Base-by-base conservation (phyloP, 2,888 invertebrate genomes). In the Aradus depressus region DNA sequence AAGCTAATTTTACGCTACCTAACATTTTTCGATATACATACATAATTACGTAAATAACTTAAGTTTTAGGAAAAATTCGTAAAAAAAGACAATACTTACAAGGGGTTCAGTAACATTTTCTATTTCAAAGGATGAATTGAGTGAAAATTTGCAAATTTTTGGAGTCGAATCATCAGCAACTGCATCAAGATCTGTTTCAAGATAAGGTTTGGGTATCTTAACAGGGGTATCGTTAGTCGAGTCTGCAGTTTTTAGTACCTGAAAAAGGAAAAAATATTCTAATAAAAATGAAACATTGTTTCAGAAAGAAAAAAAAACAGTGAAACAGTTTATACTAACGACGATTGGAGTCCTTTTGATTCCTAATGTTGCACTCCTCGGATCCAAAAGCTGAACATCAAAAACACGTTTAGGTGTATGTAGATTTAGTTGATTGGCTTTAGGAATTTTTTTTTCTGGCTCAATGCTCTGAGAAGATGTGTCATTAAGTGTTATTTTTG, bases 171-270 rank as follows among this genome's bases (percentile, higher is more conserved):
- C 35, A 28, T 21, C 26, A 19, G 19, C 37, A 31, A 50, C 42
- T 8, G 50, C 52, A 52, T 57, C 56, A 32, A 57, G 32, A 10
- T 57, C 52, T 12, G 56, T 57, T 51, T 57, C 56, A 28, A 57
- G 49, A 45, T 57, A 57, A n/a, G 43, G 39, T 44, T 50, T 50
- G 23, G 37, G 21, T 18, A n/a, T n/a, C n/a, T 21, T 37, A 3
- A 38, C 26, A 37, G 26, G 44, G 25, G 44, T 44, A 4, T 44
- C 44, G 31, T 5, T 37, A 21, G n/a, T n/a, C n/a, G n/a, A n/a
- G n/a, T n/a, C n/a, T n/a, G 16, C 44, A 25, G 23, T 38, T 50
- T 50, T 35, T 10, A 32, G 21, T 25, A 41, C 42, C 50, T 51
- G 19, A 10, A 34, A 34, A 6, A 37, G 8, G 10, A 12, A 37